Evolutionary conservation across 2,113 vertebrate genomes (phyloP).

Genomic region (Ochotona princeps): DNA sequence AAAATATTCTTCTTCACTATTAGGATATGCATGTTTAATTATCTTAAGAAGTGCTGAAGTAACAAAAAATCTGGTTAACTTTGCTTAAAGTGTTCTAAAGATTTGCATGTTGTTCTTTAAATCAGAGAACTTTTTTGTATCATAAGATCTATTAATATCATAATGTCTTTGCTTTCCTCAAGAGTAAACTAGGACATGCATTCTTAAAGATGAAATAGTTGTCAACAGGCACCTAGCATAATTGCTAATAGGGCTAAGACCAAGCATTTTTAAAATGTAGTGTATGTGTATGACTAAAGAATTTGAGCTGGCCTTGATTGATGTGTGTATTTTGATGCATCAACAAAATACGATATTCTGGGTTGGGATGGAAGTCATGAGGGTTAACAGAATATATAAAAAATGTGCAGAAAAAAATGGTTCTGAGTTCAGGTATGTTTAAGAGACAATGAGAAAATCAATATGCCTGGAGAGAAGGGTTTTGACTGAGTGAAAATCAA

Average conservation of each 20-base stretch:
- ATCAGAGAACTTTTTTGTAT: not conserved
- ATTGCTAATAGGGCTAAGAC: not conserved
- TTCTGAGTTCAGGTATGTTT: conserved; percentile 62
- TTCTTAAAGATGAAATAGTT: not conserved
- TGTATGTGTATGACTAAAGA: not conserved
- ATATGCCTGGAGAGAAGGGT: conserved; percentile 56
- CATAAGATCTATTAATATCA: not conserved
- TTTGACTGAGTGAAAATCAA: conserved; percentile 70
- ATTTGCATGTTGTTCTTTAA: conserved; percentile 36
- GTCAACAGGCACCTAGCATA: not conserved
- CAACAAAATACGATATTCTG: conserved; percentile 51
- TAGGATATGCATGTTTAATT: not conserved
- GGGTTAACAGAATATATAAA: conserved; percentile 53
- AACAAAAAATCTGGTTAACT: not conserved
- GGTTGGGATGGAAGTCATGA: not conserved
- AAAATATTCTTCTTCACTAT: not conserved
- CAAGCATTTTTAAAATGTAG: not conserved
- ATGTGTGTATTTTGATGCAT: not conserved
- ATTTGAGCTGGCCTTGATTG: not conserved
- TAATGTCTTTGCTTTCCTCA: not conserved
- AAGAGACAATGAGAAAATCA: conserved; percentile 63
- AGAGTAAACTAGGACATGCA: not conserved
- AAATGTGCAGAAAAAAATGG: conserved; percentile 47
- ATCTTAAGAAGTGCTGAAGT: not conserved
- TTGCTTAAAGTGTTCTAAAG: conserved; percentile 17